These are phyloP conservation scores for Campylomormyrus numenius DNA, from an alignment of 2,113 vertebrate species.

Conservation along the genomic window DNA sequence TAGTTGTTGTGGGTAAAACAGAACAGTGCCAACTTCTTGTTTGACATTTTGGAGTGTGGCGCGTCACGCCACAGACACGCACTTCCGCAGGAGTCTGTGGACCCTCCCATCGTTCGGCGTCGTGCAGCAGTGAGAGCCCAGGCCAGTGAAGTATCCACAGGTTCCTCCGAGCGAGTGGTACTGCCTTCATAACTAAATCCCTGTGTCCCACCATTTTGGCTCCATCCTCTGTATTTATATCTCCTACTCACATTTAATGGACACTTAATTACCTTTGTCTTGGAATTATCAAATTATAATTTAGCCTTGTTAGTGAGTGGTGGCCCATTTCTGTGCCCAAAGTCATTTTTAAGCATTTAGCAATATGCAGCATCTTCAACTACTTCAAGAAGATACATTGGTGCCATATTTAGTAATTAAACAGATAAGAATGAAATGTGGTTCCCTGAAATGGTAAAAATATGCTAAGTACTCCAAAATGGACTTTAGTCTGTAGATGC, in stretches of 20 bases:
- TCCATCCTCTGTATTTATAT: background rate
- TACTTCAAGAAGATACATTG: background rate
- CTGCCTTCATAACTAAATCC: background rate
- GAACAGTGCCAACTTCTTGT: background rate
- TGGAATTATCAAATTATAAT: background rate
- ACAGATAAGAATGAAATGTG: background rate
- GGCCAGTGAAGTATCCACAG: background rate
- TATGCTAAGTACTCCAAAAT: constrained; percentile 14
- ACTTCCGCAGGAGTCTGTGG: background rate
- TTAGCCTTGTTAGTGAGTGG: background rate
- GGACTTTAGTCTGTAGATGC: background rate
- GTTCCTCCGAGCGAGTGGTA: background rate
- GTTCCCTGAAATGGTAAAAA: background rate
- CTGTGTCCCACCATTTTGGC: background rate
- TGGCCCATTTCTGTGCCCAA: background rate
- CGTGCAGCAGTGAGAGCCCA: background rate
- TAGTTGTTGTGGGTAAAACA: background rate
- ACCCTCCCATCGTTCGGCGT: background rate
- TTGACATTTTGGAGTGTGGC: background rate
- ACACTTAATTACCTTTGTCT: background rate
- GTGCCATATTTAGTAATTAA: background rate
- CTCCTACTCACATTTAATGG: background rate
- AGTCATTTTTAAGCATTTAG: background rate
- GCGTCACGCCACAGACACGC: background rate
- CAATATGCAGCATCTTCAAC: background rate